Evolutionary conservation across 2,113 vertebrate species (phyloP).

Genomic region (Fulica atra): DNA sequence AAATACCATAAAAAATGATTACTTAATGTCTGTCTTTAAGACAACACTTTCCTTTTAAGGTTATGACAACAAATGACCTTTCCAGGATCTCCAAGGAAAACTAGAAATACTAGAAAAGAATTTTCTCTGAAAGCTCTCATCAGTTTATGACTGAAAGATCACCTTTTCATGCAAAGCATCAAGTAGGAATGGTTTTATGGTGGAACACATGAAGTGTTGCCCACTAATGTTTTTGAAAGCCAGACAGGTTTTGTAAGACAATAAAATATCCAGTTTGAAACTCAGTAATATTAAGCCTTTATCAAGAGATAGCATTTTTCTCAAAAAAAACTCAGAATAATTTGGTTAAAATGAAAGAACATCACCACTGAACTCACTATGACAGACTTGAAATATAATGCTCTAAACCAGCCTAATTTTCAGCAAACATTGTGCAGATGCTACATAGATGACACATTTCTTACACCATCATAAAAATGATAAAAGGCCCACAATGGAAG

Average conservation of each 20-base stretch:
- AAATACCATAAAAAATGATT: neutral
- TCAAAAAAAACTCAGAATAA: neutral
- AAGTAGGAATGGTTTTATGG: neutral
- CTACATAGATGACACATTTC: conserved; percentile 33
- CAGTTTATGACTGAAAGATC: neutral
- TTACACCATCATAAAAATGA: conserved; percentile 66
- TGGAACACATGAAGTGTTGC: neutral
- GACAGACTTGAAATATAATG: conserved; percentile 54
- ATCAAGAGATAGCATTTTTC: neutral
- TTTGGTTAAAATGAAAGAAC: conserved; percentile 31
- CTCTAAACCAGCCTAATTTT: conserved; percentile 61
- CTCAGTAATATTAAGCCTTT: neutral
- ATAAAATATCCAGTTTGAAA: no score
- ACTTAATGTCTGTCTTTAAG: neutral
- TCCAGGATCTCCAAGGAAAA: neutral
- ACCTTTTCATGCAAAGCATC: neutral
- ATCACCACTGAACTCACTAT: neutral
- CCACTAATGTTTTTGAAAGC: neutral
- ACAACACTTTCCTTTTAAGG: neutral
- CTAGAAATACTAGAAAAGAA: neutral
- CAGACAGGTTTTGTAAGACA: neutral
- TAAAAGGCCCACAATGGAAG: neutral
- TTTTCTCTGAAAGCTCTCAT: neutral
- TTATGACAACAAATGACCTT: neutral
- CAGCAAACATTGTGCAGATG: conserved; percentile 33